Conservation (phyloP, 2,113 vertebrate species). For the Rutilus rutilus region DNA sequence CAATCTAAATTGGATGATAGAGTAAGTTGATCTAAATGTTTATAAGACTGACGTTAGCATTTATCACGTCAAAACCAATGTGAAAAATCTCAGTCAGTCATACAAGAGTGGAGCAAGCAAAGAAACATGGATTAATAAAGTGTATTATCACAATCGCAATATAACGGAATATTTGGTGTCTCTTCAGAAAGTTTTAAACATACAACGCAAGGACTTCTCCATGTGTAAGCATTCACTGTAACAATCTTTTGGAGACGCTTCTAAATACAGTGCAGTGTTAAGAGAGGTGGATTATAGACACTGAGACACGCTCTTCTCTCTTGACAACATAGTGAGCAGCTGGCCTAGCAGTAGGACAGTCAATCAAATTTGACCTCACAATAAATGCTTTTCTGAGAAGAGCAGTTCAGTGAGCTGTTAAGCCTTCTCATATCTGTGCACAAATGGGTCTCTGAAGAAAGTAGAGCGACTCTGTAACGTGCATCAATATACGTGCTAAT, state of each 20-base stretch:
- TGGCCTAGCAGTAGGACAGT: conserved; percentile 3
- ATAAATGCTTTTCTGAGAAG: conserved; percentile 5
- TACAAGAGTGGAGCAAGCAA: neutral
- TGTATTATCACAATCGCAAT: neutral
- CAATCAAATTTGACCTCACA: neutral
- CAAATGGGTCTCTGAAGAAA: neutral
- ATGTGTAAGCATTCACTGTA: neutral
- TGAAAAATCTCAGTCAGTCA: neutral
- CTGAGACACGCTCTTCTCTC: neutral
- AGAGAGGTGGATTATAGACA: conserved; percentile 6
- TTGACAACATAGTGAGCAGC: conserved; percentile 9
- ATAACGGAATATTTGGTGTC: neutral
- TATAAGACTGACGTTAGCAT: neutral
- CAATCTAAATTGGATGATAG: too few relatives aligned
- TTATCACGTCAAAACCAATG: neutral
- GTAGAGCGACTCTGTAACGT: neutral
- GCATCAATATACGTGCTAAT: neutral
- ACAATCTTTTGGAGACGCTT: neutral
- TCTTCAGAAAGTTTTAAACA: neutral
- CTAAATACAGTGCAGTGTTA: conserved; percentile 9
- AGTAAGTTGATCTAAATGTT: conserved; percentile 40
- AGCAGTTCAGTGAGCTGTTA: neutral
- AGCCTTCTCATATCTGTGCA: neutral
- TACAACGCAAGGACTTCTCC: neutral
- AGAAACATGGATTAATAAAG: neutral